Percentiles rank a stretch among this genome's conserved stretches.
These are phyloP conservation scores for Sinosuthora webbiana DNA, from an alignment of 2,113 vertebrate genomes.

Conservation along the genomic window DNA sequence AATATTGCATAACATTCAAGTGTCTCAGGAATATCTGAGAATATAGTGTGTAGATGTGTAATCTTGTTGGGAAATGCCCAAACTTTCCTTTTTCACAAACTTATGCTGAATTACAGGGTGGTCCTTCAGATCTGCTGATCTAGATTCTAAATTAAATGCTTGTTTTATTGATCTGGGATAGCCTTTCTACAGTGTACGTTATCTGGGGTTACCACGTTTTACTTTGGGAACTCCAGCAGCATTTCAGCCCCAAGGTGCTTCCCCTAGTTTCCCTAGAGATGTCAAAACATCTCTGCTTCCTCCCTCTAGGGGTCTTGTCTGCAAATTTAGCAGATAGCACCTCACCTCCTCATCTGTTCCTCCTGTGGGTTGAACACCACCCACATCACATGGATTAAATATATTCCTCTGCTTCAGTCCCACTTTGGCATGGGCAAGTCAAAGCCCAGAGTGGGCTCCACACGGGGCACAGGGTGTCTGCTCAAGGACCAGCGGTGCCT, in stretches of 20 bases:
- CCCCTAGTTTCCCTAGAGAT: not conserved
- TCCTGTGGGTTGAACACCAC: not conserved
- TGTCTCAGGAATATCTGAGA: not conserved
- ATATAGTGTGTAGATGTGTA: not conserved
- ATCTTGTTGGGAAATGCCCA: not conserved
- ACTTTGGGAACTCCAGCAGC: not conserved
- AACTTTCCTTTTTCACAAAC: not conserved
- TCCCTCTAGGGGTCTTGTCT: not conserved
- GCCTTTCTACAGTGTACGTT: not conserved
- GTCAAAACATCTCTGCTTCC: not conserved
- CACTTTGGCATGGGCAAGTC: not conserved
- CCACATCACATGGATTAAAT: not conserved
- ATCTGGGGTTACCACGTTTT: not conserved
- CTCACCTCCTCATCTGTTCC: not conserved
- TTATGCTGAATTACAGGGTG: not conserved
- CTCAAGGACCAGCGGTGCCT: not conserved
- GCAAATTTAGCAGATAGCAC: not conserved
- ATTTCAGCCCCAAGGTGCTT: not conserved
- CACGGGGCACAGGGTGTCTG: fast-evolving
- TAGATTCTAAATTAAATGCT: not conserved
- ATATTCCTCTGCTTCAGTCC: not conserved
- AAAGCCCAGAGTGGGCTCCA: not conserved
- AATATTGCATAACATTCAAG: not conserved
- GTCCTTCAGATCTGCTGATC: not conserved
- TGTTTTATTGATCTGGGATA: not conserved